Evolutionary conservation across 1,140 invertebrate species (phyloP).

Genomic region (Kradibia gibbosae): DNA sequence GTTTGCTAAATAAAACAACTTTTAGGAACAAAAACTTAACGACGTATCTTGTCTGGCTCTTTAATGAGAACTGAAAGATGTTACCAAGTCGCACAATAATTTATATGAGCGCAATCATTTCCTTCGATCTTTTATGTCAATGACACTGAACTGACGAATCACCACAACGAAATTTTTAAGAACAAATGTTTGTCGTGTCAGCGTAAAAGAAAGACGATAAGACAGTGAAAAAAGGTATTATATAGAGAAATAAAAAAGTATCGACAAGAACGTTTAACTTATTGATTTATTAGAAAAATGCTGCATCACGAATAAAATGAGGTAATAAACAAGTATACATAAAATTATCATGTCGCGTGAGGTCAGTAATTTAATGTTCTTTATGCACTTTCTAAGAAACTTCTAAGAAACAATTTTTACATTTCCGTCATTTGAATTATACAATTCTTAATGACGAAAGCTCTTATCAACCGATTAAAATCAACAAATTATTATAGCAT

Average conservation of each 20-base stretch:
- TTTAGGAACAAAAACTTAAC: not conserved
- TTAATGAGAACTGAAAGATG: constrained; percentile 48
- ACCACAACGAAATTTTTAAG: constrained; percentile 21
- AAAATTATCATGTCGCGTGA: not conserved
- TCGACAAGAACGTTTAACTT: constrained; percentile 28
- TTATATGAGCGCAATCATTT: constrained; percentile 47
- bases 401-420: not conserved
- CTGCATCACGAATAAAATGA: not conserved
- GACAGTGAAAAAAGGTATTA: not conserved
- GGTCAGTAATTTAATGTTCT: not conserved
- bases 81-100: constrained; percentile 17
- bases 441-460: not conserved
- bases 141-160: constrained; percentile 37
- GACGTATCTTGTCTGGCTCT: constrained; percentile 3
- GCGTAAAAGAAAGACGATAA: constrained; percentile 11
- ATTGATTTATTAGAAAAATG: not conserved
- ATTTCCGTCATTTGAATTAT: not conserved
- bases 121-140: constrained; percentile 42
- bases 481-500: not conserved
- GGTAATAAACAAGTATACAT: not conserved
- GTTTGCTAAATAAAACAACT: not conserved
- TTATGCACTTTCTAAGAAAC: too few species aligned
- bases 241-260: not conserved
- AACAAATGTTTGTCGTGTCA: not conserved
- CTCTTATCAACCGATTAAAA: not conserved